Conservation (phyloP, 2,888 invertebrate genomes). For the Cordilura impudica region DNA sequence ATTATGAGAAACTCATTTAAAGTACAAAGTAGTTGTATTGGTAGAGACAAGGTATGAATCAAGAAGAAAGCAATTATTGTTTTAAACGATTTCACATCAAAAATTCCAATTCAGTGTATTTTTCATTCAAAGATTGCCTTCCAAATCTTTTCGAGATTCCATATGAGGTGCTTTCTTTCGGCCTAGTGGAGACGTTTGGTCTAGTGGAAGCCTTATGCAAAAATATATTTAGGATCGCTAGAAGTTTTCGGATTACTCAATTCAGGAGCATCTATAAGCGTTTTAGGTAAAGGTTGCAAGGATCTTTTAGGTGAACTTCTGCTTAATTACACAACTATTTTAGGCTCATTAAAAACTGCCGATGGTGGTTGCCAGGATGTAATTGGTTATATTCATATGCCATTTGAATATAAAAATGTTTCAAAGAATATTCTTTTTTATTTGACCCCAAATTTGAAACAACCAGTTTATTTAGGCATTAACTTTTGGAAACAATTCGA, state of each 20-base stretch:
- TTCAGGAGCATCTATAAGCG: constrained; percentile 26
- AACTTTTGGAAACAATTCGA: constrained; percentile 23
- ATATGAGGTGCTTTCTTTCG: too few species aligned
- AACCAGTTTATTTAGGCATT: not conserved
- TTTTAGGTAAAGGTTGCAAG: not conserved
- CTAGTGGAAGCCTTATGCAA: constrained; percentile 18
- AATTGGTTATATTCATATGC: constrained; percentile 3
- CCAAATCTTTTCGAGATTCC: too few species aligned
- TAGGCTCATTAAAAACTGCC: constrained; percentile 19
- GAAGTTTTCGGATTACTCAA: constrained; percentile 9
- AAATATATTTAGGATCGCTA: not conserved
- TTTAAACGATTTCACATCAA: too few species aligned
- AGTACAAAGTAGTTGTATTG: too few species aligned
- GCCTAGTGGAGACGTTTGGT: too few species aligned
- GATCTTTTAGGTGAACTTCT: too few species aligned
- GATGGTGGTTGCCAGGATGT: constrained; percentile 7
- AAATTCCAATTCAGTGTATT: too few species aligned
- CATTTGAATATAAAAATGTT: not conserved
- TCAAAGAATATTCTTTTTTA: constrained; percentile 22
- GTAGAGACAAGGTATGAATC: too few species aligned
- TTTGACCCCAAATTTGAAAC: not conserved
- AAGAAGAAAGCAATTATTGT: too few species aligned
- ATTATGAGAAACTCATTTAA: too few species aligned
- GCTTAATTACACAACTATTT: too few species aligned
- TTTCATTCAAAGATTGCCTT: too few species aligned